Conservation (phyloP, 2,113 vertebrate species). For the Amphiprion ocellaris region DNA sequence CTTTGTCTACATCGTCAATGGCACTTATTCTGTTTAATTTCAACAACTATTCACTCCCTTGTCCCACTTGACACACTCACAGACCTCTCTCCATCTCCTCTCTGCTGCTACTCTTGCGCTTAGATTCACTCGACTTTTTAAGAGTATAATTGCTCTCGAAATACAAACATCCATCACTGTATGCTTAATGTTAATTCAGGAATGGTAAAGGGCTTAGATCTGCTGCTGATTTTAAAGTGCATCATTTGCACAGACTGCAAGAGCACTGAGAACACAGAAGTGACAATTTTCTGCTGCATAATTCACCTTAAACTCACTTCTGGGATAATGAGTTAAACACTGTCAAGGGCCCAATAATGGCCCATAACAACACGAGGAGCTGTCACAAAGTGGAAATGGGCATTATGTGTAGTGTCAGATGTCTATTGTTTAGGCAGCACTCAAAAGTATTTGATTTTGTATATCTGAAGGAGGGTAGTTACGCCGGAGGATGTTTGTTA, state of each 20-base stretch:
- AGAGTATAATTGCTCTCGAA: constrained; percentile 67
- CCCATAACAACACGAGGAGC: constrained; percentile 29
- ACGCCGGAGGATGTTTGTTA: constrained; percentile 79
- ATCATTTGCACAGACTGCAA: constrained; percentile 1
- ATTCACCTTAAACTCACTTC: constrained; percentile 53
- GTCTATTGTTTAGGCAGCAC: constrained; percentile 56
- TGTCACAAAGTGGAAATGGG: constrained; percentile 54
- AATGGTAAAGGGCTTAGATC: constrained; percentile 1
- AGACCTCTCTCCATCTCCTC: neutral
- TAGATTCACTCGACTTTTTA: constrained; percentile 56
- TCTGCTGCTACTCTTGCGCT: constrained; percentile 1
- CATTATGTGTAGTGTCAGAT: constrained; percentile 51
- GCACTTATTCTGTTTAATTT: constrained; percentile 29
- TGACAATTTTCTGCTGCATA: constrained; percentile 49
- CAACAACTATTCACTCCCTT: constrained; percentile 17
- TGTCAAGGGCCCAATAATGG: constrained; percentile 49
- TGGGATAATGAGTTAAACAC: constrained; percentile 56
- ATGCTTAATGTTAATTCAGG: constrained; percentile 24
- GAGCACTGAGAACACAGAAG: constrained; percentile 45
- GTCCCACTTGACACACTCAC: constrained; percentile 22
- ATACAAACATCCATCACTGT: constrained; percentile 58
- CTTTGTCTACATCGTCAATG: neutral
- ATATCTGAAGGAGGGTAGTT: constrained; percentile 61
- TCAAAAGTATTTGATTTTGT: constrained; percentile 64
- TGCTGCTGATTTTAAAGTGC: constrained; percentile 23